phyloP scores from a whole-genome alignment of 2,888 invertebrate species.

The Drosophila mimica region DNA sequence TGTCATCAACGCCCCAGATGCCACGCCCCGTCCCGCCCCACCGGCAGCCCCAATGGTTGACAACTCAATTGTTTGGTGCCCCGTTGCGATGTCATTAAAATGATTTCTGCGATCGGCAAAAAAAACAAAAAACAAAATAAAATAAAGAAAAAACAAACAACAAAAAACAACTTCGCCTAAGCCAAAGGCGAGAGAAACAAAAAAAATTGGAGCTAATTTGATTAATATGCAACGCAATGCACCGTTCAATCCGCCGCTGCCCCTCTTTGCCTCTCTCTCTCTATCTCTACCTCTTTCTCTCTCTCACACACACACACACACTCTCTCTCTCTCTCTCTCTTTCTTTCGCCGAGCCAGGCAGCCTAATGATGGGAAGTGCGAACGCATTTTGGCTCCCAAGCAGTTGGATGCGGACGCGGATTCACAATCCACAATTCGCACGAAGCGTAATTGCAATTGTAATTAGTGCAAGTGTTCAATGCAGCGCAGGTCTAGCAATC shows the following conservation, averaged over 20 bases:
- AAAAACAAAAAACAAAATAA: slow-evolving; percentile 32
- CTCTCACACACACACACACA: too few relatives aligned
- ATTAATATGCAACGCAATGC: slow-evolving; percentile 77
- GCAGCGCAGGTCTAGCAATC: slow-evolving; percentile 30
- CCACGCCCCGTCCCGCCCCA: slow-evolving; percentile 21
- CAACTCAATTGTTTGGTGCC: slow-evolving; percentile 72
- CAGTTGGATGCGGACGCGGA: slow-evolving; percentile 36
- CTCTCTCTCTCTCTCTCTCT: neutral
- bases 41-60: slow-evolving; percentile 54
- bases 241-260: slow-evolving; percentile 11
- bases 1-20: slow-evolving; percentile 71
- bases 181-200: slow-evolving; percentile 48
- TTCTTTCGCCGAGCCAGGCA: neutral
- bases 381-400: slow-evolving; percentile 73
- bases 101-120: slow-evolving; percentile 60
- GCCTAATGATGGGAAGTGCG: slow-evolving; percentile 82
- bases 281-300: neutral
- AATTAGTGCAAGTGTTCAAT: slow-evolving; percentile 71
- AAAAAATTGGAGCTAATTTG: slow-evolving; percentile 79
- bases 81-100: slow-evolving; percentile 62
- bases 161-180: slow-evolving; percentile 56
- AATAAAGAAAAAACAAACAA: neutral
- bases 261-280: slow-evolving; percentile 3
- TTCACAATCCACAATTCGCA: slow-evolving; percentile 60
- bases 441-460: slow-evolving; percentile 73